These are phyloP conservation scores for Chlorops oryzae DNA, from an alignment of 1,140 invertebrate species.

Conservation along the genomic window DNA sequence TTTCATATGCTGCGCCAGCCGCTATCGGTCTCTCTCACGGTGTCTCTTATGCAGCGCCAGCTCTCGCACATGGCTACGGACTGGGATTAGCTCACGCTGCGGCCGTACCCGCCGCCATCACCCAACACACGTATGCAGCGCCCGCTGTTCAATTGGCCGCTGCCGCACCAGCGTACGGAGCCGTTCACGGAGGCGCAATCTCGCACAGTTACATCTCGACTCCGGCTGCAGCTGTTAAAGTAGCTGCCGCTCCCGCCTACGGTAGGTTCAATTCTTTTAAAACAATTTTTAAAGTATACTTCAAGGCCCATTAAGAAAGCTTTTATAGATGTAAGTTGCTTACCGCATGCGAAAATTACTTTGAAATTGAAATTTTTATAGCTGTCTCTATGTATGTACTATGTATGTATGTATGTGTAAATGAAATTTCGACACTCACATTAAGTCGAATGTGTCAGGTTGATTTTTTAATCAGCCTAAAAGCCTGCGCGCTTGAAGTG, in stretches of 20 bases:
- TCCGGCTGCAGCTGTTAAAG: conserved; percentile 36
- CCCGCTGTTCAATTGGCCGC: background rate
- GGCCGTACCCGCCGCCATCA: conserved; percentile 17
- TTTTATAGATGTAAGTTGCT: background rate
- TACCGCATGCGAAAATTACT: too few species aligned
- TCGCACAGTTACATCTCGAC: conserved; percentile 33
- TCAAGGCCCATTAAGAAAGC: background rate
- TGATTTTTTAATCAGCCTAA: too few species aligned
- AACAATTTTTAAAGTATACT: background rate
- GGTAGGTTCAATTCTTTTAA: conserved; percentile 27
- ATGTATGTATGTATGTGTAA: too few species aligned
- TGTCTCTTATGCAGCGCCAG: conserved; percentile 11
- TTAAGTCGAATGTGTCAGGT: too few species aligned
- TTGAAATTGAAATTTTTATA: too few species aligned
- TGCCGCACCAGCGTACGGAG: conserved; percentile 23
- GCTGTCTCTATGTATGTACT: too few species aligned
- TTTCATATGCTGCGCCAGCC: conserved; percentile 10
- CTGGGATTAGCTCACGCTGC: background rate
- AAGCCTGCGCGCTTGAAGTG: too few species aligned
- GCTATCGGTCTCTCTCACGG: background rate
- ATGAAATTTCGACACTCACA: too few species aligned
- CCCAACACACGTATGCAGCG: conserved; percentile 5
- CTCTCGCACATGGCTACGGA: background rate
- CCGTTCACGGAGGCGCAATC: conserved; percentile 24
- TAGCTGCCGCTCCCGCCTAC: conserved; percentile 35